Conservation (phyloP, 2,113 vertebrate species). For the Catharus minimus region DNA sequence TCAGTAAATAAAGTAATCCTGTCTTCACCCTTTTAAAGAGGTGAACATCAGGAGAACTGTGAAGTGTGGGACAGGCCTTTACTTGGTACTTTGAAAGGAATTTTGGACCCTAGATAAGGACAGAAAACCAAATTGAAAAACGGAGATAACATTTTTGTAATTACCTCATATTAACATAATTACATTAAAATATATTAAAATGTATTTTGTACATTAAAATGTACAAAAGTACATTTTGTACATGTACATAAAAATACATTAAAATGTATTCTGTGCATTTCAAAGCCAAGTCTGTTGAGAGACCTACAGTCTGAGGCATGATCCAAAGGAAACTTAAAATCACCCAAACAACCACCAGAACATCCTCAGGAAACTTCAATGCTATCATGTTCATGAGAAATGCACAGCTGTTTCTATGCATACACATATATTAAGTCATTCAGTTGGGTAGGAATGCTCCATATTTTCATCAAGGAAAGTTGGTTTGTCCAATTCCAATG, state of each 20-base stretch:
- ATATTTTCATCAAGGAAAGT: not conserved
- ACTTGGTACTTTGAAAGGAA: slow-evolving; percentile 79
- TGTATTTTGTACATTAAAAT: not conserved
- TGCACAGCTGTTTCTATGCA: not conserved
- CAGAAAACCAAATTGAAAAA: not conserved
- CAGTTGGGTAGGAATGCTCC: not conserved
- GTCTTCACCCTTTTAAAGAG: slow-evolving; percentile 81
- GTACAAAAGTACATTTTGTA: not conserved
- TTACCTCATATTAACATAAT: not conserved
- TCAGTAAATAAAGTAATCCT: slow-evolving; percentile 83
- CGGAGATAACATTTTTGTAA: not conserved
- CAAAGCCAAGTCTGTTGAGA: not conserved
- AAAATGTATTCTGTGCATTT: not conserved
- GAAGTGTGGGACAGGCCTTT: slow-evolving; percentile 76
- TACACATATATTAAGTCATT: not conserved
- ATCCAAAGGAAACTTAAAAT: not conserved
- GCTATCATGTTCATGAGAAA: not conserved
- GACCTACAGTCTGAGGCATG: not conserved
- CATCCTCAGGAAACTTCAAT: not conserved
- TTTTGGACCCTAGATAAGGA: slow-evolving; percentile 72
- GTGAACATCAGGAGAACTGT: slow-evolving; percentile 72
- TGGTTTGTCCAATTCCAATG: not conserved
- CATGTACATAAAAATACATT: too few species aligned
- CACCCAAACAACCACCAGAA: not conserved
- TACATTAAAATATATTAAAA: too few species aligned